Conservation (phyloP, 1,140 invertebrate species). For the Drosophila sucinea region DNA sequence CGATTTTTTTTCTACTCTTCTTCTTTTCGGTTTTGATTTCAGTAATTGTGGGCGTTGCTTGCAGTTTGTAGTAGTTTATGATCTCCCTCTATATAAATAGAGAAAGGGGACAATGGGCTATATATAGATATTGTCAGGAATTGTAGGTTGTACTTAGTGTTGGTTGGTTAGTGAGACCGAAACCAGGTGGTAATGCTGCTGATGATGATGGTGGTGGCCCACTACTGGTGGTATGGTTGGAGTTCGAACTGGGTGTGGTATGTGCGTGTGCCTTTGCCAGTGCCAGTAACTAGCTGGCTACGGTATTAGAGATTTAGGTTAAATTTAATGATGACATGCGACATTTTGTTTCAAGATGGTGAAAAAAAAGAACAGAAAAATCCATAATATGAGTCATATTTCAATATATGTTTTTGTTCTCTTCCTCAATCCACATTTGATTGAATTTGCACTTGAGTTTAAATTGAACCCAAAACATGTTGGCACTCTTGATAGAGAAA, state of each 20-base stretch:
- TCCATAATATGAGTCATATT: conserved; percentile 73
- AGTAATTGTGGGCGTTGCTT: conserved; percentile 38
- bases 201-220: background rate
- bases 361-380: conserved; percentile 43
- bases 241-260: conserved; percentile 60
- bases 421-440: conserved; percentile 21
- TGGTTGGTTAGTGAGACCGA: background rate
- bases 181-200: conserved; percentile 26
- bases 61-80: conserved; percentile 15
- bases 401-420: conserved; percentile 17
- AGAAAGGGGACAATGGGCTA: conserved; percentile 36
- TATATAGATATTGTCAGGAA: conserved; percentile 41
- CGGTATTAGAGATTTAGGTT: conserved; percentile 78
- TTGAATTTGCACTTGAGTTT: conserved; percentile 39
- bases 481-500: conserved; percentile 34
- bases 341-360: conserved; percentile 62
- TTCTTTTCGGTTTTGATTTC: conserved; percentile 9
- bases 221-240: background rate
- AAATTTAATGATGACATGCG: conserved; percentile 79
- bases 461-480: conserved; percentile 41
- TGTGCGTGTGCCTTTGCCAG: conserved; percentile 54
- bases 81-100: conserved; percentile 1
- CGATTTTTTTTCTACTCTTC: conserved; percentile 64
- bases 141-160: background rate
- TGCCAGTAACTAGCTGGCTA: conserved; percentile 35